Conservation (phyloP, 2,113 vertebrate species). For the Herpailurus yagouaroundi region DNA sequence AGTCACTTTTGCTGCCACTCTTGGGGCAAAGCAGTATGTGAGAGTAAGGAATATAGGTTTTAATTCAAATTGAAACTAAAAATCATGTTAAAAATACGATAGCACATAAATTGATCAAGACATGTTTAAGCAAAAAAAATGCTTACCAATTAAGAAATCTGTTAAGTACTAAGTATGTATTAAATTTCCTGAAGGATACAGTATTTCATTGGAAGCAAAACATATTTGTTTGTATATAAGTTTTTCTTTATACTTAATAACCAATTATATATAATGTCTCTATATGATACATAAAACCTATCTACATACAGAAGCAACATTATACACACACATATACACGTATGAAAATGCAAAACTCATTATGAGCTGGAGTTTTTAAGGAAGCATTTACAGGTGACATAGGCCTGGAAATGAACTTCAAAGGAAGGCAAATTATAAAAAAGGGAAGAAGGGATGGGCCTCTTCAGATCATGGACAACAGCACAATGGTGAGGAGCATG, state of each 20-base stretch:
- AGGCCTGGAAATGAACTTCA: not conserved
- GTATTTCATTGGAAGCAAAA: not conserved
- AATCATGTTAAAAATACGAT: not conserved
- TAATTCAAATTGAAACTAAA: constrained; percentile 16
- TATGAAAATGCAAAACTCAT: not conserved
- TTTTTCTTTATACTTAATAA: not conserved
- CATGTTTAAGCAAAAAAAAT: constrained; percentile 11
- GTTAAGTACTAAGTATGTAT: not conserved
- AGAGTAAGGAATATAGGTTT: not conserved
- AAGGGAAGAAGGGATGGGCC: not conserved
- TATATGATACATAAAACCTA: not conserved
- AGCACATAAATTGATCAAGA: not conserved
- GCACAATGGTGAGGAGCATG: not conserved
- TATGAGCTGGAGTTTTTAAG: not conserved
- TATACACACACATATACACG: not conserved
- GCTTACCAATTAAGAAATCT: not conserved
- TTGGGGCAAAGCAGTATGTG: not conserved
- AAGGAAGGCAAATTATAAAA: constrained; percentile 29
- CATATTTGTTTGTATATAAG: not conserved
- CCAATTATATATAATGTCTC: not conserved
- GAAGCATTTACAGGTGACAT: not conserved
- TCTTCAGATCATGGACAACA: not conserved
- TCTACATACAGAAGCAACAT: not conserved
- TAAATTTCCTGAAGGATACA: not conserved
- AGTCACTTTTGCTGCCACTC: not conserved